phyloP scores from a whole-genome alignment of 2,113 vertebrate species.

The Corythaixoides concolor region DNA sequence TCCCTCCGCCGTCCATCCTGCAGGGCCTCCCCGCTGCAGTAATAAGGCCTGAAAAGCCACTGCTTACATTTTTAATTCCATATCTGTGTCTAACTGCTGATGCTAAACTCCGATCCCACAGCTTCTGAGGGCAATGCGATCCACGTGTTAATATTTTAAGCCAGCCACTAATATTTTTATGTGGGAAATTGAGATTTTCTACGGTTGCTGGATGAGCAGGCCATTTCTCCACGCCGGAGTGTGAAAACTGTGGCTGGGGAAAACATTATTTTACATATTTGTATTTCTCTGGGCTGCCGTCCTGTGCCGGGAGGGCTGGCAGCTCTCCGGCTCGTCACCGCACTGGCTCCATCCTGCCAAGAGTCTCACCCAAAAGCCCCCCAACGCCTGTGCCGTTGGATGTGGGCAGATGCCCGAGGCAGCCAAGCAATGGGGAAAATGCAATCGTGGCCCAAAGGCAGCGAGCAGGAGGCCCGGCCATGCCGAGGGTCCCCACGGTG shows the following conservation, averaged over 20 bases:
- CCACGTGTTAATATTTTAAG: constrained; percentile 73
- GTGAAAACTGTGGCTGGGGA: constrained; percentile 35
- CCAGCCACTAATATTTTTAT: constrained; percentile 74
- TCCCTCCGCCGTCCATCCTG: background rate
- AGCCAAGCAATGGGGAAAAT: background rate
- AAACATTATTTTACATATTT: constrained; percentile 51
- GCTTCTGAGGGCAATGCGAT: constrained; percentile 63
- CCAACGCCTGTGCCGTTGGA: fast-evolving
- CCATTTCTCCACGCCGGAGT: constrained; percentile 35
- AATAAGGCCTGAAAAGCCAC: constrained; percentile 26
- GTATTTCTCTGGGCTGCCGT: background rate
- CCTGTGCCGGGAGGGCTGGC: fast-evolving
- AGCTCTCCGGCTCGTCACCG: background rate
- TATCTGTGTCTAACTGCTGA: constrained; percentile 69
- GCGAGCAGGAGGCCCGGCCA: background rate
- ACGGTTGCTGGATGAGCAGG: constrained; percentile 58
- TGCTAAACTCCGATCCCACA: constrained; percentile 52
- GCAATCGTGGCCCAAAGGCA: fast-evolving
- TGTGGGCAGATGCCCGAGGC: background rate
- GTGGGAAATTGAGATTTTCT: constrained; percentile 72
- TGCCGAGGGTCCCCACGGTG: background rate
- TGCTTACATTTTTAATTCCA: constrained; percentile 60
- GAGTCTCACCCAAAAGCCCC: background rate
- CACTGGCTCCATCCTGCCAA: fast-evolving
- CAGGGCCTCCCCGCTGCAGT: background rate